phyloP scores from a whole-genome alignment of 1,140 invertebrate genomes.

The Sitophilus oryzae region DNA sequence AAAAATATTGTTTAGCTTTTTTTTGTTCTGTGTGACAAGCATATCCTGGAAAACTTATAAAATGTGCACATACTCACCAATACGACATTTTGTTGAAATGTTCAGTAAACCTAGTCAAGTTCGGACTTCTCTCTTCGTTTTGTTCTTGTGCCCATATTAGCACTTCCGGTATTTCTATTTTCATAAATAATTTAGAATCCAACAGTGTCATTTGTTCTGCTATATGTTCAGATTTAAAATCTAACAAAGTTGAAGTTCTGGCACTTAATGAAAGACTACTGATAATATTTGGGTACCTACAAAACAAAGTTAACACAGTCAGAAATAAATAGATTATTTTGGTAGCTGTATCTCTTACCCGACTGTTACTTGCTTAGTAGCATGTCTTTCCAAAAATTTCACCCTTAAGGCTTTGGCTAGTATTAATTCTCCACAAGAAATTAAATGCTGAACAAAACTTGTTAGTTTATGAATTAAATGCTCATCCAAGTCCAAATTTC shows the following conservation, averaged over 20 bases:
- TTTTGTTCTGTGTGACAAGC: neutral
- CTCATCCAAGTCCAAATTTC: conserved; percentile 75
- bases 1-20: neutral
- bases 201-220: conserved; percentile 98
- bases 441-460: conserved; percentile 87
- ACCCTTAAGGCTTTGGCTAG: conserved; percentile 83
- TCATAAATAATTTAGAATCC: conserved; percentile 92
- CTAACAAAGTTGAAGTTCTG: conserved; percentile 69
- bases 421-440: conserved; percentile 77
- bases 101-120: conserved; percentile 94
- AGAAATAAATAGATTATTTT: neutral
- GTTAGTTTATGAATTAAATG: conserved; percentile 69
- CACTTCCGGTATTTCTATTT: conserved; percentile 95
- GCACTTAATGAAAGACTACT: conserved; percentile 31
- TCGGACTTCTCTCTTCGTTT: conserved; percentile 92
- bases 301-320: conserved; percentile 1
- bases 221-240: conserved; percentile 87
- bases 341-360: conserved; percentile 6
- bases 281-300: conserved; percentile 26
- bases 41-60: neutral
- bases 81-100: conserved; percentile 99
- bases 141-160: conserved; percentile 96
- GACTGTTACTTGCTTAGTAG: conserved; percentile 47
- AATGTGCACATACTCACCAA: conserved; percentile 55
- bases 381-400: conserved; percentile 86